Conservation (phyloP, 2,113 vertebrate genomes). For the Indri indri region DNA sequence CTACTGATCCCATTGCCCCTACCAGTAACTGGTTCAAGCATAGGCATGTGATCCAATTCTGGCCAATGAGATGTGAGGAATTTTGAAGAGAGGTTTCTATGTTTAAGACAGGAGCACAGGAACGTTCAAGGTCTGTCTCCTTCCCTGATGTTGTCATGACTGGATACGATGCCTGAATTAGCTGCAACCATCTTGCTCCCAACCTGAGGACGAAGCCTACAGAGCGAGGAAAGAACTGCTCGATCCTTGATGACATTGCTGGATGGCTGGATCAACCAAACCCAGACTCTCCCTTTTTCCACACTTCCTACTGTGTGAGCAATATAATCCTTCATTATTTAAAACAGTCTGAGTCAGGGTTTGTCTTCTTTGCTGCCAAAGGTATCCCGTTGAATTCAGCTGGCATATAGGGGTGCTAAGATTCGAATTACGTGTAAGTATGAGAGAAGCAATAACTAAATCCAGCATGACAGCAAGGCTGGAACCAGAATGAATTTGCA, state of each 20-base stretch:
- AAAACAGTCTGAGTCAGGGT: neutral
- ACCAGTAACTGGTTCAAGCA: neutral
- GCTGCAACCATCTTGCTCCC: neutral
- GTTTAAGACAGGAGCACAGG: neutral
- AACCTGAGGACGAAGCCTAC: neutral
- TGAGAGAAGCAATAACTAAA: neutral
- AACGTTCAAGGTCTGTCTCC: neutral
- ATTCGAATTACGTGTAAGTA: neutral
- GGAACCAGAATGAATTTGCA: neutral
- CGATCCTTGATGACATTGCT: neutral
- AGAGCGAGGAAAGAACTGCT: neutral
- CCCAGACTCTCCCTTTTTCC: neutral
- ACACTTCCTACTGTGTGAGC: neutral
- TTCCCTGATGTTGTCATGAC: neutral
- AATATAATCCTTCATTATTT: neutral
- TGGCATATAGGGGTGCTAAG: neutral
- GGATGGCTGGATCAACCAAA: neutral
- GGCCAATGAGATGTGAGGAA: neutral
- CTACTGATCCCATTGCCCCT: neutral
- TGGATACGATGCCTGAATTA: neutral
- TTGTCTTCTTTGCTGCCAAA: neutral
- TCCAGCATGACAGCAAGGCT: neutral
- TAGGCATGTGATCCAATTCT: neutral
- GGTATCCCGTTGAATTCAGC: neutral
- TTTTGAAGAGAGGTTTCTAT: neutral